These are phyloP conservation scores for Lacerta viridis DNA, from an alignment of 2,797 vertebrate species.

Conservation along the genomic window DNA sequence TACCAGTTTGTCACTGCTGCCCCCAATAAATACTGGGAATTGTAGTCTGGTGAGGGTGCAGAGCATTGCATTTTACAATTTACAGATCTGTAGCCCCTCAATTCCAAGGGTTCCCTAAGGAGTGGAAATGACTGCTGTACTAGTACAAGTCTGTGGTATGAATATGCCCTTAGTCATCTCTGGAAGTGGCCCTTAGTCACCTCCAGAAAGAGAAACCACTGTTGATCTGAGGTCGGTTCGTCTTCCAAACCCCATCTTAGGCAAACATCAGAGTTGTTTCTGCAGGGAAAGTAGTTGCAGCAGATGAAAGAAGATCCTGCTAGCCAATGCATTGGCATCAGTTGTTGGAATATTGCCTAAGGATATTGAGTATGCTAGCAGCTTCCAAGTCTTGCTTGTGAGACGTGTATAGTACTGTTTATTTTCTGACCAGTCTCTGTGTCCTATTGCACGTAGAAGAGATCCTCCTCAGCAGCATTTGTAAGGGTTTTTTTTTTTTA, in stretches of 20 bases:
- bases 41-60: not conserved
- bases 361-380: fast-evolving
- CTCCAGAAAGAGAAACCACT: conserved; percentile 8
- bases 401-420: not conserved
- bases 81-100: not conserved
- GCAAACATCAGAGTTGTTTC: conserved; percentile 42
- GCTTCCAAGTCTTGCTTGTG: fast-evolving
- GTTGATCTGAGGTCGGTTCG: conserved; percentile 23
- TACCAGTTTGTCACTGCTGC: not conserved
- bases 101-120: not conserved
- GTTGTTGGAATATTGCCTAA: conserved; percentile 29
- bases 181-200: conserved; percentile 39
- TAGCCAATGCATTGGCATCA: conserved; percentile 20
- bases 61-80: not conserved
- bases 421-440: fast-evolving
- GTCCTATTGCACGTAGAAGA: conserved; percentile 4
- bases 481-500: conserved; percentile 4
- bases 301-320: conserved; percentile 45
- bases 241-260: not conserved
- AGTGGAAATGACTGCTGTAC: not conserved
- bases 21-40: not conserved
- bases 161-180: conserved; percentile 4
- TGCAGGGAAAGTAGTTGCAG: conserved; percentile 19
- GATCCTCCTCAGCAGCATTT: conserved; percentile 8
- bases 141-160: not conserved